phyloP scores from a whole-genome alignment of 2,797 vertebrate genomes.

The Nothura maculosa region DNA sequence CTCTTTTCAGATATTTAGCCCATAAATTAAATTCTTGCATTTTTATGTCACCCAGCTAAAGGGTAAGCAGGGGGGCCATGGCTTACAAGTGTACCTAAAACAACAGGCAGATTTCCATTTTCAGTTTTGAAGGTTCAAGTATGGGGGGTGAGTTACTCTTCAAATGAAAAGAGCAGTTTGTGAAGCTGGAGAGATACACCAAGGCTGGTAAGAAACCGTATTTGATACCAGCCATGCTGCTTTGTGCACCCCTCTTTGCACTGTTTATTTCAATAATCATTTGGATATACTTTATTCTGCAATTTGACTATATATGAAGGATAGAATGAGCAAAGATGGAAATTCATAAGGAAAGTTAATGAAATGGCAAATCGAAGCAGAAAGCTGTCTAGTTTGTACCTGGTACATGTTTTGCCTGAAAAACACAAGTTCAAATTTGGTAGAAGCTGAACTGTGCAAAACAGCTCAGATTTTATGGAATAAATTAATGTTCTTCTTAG shows the following conservation, averaged over 20 bases:
- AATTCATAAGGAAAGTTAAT: neutral
- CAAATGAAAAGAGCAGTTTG: neutral
- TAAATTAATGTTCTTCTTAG: neutral
- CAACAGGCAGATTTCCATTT: neutral
- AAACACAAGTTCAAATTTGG: neutral
- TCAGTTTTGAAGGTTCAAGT: neutral
- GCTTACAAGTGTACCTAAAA: neutral
- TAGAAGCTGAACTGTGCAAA: neutral
- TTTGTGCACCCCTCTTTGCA: neutral
- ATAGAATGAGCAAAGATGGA: neutral
- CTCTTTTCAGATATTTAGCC: neutral
- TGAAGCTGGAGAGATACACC: neutral
- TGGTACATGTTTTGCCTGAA: neutral
- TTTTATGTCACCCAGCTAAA: neutral
- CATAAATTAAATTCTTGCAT: neutral
- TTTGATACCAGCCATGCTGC: neutral
- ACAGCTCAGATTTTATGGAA: neutral
- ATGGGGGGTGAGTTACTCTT: neutral
- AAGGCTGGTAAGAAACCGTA: neutral
- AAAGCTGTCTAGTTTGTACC: neutral
- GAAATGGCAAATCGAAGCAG: neutral
- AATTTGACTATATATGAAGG: neutral
- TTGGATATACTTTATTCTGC: rapidly evolving
- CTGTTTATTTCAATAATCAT: neutral
- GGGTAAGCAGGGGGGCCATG: neutral